Conservation (phyloP, 2,797 vertebrate genomes). For the Platalea minor region DNA sequence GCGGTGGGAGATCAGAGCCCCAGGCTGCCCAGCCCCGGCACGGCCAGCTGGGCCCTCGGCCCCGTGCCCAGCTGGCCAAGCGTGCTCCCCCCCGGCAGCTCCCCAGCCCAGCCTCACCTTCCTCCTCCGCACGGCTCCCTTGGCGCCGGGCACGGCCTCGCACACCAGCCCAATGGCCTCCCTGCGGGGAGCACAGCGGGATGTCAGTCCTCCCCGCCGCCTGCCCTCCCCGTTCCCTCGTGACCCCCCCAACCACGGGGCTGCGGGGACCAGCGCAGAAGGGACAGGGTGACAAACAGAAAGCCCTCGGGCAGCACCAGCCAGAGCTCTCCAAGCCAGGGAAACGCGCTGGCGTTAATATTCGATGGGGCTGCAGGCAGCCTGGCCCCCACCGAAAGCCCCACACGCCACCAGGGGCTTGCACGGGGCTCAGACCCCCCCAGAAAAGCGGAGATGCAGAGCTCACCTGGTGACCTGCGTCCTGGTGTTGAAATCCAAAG, state of each 20-base stretch:
- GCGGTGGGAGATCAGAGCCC: neutral
- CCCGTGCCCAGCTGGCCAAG: neutral
- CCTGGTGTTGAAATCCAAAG: constrained; percentile 95
- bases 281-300: neutral
- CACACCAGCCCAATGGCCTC: constrained; percentile 97
- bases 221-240: neutral
- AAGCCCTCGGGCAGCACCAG: neutral
- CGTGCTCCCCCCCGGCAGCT: neutral
- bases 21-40: neutral
- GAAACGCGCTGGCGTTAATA: neutral
- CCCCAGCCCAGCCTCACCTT: constrained; percentile 80
- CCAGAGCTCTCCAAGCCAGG: fast-evolving
- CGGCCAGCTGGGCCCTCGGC: neutral
- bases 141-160: constrained; percentile 94
- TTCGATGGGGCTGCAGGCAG: constrained; percentile 37
- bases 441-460: neutral
- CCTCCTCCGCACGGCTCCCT: constrained; percentile 90
- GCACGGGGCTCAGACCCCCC: fast-evolving
- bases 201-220: neutral
- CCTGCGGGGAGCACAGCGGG: constrained; percentile 74
- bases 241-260: fast-evolving
- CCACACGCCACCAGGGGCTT: neutral
- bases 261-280: neutral
- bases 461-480: constrained; percentile 97
- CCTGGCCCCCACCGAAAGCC: neutral